These are phyloP conservation scores for Drosophila fungiperda DNA, from an alignment of 2,888 invertebrate species.

Conservation along the genomic window DNA sequence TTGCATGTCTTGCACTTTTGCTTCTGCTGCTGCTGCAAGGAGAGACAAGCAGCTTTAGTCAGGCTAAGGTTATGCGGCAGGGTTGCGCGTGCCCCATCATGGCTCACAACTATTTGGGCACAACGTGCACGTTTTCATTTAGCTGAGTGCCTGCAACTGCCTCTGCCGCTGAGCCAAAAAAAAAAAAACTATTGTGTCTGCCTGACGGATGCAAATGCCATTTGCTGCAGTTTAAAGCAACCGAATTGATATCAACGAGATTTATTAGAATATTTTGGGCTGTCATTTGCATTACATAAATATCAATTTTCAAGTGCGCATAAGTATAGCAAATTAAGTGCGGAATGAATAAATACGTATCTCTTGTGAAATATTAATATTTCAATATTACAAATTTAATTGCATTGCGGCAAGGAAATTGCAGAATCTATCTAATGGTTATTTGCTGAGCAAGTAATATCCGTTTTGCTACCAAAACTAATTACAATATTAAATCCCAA, in stretches of 20 bases:
- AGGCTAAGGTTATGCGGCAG: slow-evolving; percentile 49
- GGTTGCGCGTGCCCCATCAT: slow-evolving; percentile 44
- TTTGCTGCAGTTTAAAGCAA: slow-evolving; percentile 33
- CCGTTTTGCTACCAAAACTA: slow-evolving; percentile 38
- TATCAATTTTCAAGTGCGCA: slow-evolving; percentile 20
- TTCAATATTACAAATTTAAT: slow-evolving; percentile 54
- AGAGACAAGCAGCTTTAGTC: slow-evolving; percentile 46
- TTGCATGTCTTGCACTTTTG: slow-evolving; percentile 59
- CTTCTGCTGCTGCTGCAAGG: slow-evolving; percentile 29
- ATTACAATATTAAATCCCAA: slow-evolving; percentile 66
- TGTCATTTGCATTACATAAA: slow-evolving; percentile 50
- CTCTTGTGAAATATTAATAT: slow-evolving; percentile 22
- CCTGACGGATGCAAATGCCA: slow-evolving; percentile 27
- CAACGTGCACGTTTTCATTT: slow-evolving; percentile 78
- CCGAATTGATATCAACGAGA: slow-evolving; percentile 42
- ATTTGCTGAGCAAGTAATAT: slow-evolving; percentile 38
- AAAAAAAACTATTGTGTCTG: slow-evolving; percentile 12
- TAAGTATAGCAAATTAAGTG: slow-evolving; percentile 33
- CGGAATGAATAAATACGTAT: slow-evolving; percentile 7
- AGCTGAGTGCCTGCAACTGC: slow-evolving; percentile 76
- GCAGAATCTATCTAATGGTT: slow-evolving; percentile 8
- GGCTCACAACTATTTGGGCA: slow-evolving; percentile 66
- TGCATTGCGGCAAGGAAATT: slow-evolving; percentile 37
- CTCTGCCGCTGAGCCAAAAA: slow-evolving; percentile 14
- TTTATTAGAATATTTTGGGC: slow-evolving; percentile 58